Conservation (phyloP, 2,113 vertebrate genomes). For the Crotalus horridus region DNA sequence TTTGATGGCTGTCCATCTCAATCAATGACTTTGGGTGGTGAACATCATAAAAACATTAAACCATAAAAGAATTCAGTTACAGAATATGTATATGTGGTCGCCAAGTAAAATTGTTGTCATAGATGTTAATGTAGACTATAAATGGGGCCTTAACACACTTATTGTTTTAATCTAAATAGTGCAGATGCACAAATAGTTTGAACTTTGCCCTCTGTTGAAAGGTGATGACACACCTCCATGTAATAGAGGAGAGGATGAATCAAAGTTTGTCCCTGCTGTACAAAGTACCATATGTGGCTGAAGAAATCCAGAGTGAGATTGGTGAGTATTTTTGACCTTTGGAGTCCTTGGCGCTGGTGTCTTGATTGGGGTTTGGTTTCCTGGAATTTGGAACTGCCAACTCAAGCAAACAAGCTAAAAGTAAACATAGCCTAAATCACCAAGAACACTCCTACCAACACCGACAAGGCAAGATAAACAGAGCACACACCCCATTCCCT, state of each 20-base stretch:
- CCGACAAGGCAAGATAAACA: not conserved
- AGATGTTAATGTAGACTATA: not conserved
- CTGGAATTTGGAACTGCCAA: not conserved
- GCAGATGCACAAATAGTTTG: not conserved
- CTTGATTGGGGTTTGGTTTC: not conserved
- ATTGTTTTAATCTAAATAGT: not conserved
- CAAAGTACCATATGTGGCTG: constrained; percentile 94
- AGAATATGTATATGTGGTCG: not conserved
- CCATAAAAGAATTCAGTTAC: not conserved
- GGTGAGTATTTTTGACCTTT: constrained; percentile 73
- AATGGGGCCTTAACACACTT: not conserved
- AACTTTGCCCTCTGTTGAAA: constrained; percentile 46
- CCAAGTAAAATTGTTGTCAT: not conserved
- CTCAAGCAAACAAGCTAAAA: not conserved
- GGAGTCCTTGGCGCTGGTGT: not conserved
- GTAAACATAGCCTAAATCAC: not conserved
- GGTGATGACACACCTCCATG: constrained; percentile 98
- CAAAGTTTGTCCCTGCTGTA: constrained; percentile 96
- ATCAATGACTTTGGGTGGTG: not conserved
- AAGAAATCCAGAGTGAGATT: constrained; percentile 93
- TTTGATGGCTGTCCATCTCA: not conserved
- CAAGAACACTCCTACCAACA: not conserved
- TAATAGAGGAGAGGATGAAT: constrained; percentile 98
- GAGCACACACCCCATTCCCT: not conserved
- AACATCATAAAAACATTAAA: not conserved